These are phyloP conservation scores for Lepidonotus clava DNA, from an alignment of 2,888 invertebrate genomes.

Conservation along the genomic window DNA sequence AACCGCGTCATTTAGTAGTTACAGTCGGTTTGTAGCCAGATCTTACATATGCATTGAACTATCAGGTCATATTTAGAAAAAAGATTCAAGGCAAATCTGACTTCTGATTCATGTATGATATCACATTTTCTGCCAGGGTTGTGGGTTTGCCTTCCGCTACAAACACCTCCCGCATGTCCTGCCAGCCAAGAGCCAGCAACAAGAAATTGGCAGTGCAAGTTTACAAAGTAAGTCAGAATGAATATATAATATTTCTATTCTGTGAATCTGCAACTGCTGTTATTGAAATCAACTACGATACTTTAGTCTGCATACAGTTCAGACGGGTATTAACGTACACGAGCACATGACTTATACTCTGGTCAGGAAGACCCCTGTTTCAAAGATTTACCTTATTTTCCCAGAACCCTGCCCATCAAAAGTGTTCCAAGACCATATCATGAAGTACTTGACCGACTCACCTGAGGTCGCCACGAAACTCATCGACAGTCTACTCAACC, in stretches of 20 bases:
- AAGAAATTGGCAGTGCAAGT: conserved; percentile 81
- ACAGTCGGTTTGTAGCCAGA: too few species aligned
- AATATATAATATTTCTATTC: neutral
- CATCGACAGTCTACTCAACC: conserved; percentile 89
- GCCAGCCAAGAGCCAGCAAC: conserved; percentile 75
- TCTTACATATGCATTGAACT: too few species aligned
- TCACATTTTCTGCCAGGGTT: conserved; percentile 83
- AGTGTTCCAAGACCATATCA: conserved; percentile 85
- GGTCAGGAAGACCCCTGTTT: neutral
- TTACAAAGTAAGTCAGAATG: conserved; percentile 72
- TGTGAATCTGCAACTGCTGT: neutral
- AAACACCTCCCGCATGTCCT: conserved; percentile 82
- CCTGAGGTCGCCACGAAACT: conserved; percentile 86
- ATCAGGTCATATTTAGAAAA: too few species aligned
- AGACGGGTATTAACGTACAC: too few species aligned
- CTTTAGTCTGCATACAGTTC: neutral
- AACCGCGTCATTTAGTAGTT: too few species aligned
- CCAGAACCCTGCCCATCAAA: conserved; percentile 87
- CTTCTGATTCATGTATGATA: too few species aligned
- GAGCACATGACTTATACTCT: neutral
- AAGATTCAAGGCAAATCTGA: too few species aligned
- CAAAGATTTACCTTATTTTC: conserved; percentile 65
- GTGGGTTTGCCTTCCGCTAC: conserved; percentile 89
- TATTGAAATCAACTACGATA: neutral
- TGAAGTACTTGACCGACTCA: conserved; percentile 84